Evolutionary conservation across 2,888 invertebrate species (phyloP), one percentile per base, ranked within the genome.

Genomic region (Papilio protenor): DNA sequence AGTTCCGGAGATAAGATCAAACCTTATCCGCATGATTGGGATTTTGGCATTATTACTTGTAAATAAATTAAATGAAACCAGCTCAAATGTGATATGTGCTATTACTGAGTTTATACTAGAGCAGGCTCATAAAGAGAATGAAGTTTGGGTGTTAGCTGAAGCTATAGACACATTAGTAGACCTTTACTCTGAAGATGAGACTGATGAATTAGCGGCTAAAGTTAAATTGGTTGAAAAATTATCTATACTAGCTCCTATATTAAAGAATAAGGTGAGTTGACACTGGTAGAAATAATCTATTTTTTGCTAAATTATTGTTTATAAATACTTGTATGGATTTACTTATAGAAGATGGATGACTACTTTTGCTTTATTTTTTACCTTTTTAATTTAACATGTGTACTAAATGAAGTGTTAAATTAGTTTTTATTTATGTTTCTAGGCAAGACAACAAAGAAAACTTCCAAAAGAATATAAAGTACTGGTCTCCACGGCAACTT

Each of bases 121-220:
- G 52, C 95, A 96, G 79, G 92, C 94, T 2, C 92, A 91, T n/a
- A 95, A 95, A 83, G 97, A 97, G 85, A 89, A 92, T 27, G 96
- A 96, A 80, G 95, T 96, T 11, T 97, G 97, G 96, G 96, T 97
- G 8, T 91, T 96, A 55, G 97, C 97, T 0, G 97, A 97, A 91
- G 96, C 96, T 5, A 87, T 97, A 59, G 97, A 97, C 86, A 96
- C 96, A 0, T 86, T 97, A 45, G 96, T 97, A 90, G 97, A 97
- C 86, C 95, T 97, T 82, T 97, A 97, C 89, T 95, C 96, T 0
- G 97, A 97, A 85, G 97, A 97, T 85, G 96, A 97, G 85, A 96
- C 96, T 77, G 96, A 97, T 87, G 85, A 86, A 27, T 89, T 97
- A 78, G 96, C 97, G 0, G 92, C 92, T 79, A 96, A 96, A 85